Evolutionary conservation across 2,113 vertebrate genomes (phyloP), one percentile per base, ranked within the genome.

Genomic region (Pituophis catenifer): DNA sequence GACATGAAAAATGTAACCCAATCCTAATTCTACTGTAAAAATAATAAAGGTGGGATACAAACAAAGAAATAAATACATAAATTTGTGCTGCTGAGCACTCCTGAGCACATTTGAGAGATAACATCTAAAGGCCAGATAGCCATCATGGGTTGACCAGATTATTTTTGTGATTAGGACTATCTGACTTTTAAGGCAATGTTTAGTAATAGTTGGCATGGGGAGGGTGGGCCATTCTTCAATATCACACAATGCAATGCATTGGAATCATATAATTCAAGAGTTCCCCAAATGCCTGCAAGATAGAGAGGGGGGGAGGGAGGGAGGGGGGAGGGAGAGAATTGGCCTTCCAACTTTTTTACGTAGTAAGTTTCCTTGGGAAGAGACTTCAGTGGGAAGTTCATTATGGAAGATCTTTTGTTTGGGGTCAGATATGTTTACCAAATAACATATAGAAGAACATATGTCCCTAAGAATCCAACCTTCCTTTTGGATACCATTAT

Each of bases 401-500:
- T 1, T 48, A 6, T 88, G 85, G 52, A 15, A 88, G 5, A 33
- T 54, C 48, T 52, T 62, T 54, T 70, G 23, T 54, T 70, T 44
- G 5, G 6, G 1, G 17, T 2, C 21, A 75, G n/a, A 75, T 11
- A 55, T 2, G 33, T 19, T 75, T 87, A 24, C n/a, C 33, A 52
- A 29, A 24, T 54, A 75, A 8, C 52, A 29, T 50, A 44, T 88
- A 92, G 17, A 13, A 62, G 29, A 55, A 52, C 1, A 12, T 53
- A 44, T 44, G 38, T 26, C 54, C 44, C 29, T n/a, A 9, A 19
- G 11, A 26, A 55, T 13, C 48, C 12, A 75, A 91, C 24, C 58
- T 94, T 93, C 91, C 23, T 38, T 94, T 94, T 92, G 1, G 90
- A 75, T 90, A 94, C 13, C 94, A 3, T 65, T 62, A 91, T 54